These are phyloP conservation scores for Aplodontia rufa DNA, from an alignment of 2,113 vertebrate species.

Conservation along the genomic window DNA sequence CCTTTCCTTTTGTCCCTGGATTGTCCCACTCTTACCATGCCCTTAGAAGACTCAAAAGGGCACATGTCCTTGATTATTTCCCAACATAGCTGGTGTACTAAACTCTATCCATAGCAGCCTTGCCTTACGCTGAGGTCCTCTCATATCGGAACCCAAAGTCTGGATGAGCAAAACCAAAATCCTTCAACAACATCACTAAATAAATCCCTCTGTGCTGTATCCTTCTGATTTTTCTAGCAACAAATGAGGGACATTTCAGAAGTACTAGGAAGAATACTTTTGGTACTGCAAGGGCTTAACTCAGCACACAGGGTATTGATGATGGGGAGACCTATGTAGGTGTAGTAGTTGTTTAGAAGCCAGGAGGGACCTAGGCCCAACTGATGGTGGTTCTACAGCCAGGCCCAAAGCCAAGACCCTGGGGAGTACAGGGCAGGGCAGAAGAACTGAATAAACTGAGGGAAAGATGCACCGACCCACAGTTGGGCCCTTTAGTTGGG, in stretches of 20 bases:
- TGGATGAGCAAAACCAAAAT: background rate
- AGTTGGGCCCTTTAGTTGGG: background rate
- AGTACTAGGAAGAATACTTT: background rate
- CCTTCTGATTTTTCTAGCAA: background rate
- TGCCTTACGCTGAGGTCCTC: background rate
- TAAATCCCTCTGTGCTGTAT: background rate
- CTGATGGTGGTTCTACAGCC: background rate
- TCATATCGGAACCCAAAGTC: background rate
- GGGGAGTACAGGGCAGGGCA: background rate
- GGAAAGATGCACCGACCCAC: background rate
- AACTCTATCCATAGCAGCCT: background rate
- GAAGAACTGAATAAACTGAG: background rate
- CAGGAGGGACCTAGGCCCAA: background rate
- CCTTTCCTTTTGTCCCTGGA: background rate
- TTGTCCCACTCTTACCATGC: background rate
- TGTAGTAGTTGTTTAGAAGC: background rate
- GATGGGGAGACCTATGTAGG: background rate
- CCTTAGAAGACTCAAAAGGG: background rate
- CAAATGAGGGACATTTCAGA: background rate
- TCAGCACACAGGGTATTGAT: background rate
- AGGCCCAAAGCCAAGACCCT: background rate
- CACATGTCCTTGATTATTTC: background rate
- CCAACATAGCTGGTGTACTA: background rate
- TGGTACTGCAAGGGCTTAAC: background rate
- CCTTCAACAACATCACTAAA: background rate